Base-by-base conservation (phyloP, 2,888 invertebrate genomes). In the Andricus quercusramuli region DNA sequence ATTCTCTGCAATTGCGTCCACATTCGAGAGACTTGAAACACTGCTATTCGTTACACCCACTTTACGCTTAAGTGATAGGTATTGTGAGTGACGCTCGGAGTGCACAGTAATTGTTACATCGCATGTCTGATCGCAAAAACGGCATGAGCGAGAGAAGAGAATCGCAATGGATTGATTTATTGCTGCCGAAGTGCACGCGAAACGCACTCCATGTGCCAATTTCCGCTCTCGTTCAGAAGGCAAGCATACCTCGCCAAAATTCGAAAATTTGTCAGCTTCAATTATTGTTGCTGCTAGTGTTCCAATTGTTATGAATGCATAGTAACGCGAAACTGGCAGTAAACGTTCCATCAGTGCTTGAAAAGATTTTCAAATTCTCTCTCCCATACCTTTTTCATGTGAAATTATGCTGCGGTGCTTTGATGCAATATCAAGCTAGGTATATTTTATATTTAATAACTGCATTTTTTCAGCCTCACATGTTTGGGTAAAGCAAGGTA, bases 81-180 rank as follows among this genome's bases (percentile, higher is more conserved):
- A 89, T 88, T 88, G 84, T 77, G 87, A 87, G 84, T 84, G 88
- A 89, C 86, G 79, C 86, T 80, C 84, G 83, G 82, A 84, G 88
- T 85, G 85, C 84, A 80, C 86, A 86, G 89, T 90, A 90, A 90
- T 91, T 90, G 91, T 90, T 90, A 90, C 89, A 90, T 90, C 87
- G 90, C 90, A 88, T 91, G 90, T 90, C 89, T 87, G 90, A 89
- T 88, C 88, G 83, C 83, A 86, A 86, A 87, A 88, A 85, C 84
- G 84, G 82, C 79, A 74, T 47, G 76, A 56, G 70, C 44, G 74
- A 80, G 78, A 78, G 85, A 81, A 74, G 51, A 74, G 74, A 74
- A 74, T 74, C 56, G 74, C 74, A 74, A 56, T 74, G 56, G 74
- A 74, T 74, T 74, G 74, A 74, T 74, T 74, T 74, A 74, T 74